Evolutionary conservation across 1,140 invertebrate species (phyloP), one percentile per base, ranked within the genome.

Genomic region (Conus ventricosus): DNA sequence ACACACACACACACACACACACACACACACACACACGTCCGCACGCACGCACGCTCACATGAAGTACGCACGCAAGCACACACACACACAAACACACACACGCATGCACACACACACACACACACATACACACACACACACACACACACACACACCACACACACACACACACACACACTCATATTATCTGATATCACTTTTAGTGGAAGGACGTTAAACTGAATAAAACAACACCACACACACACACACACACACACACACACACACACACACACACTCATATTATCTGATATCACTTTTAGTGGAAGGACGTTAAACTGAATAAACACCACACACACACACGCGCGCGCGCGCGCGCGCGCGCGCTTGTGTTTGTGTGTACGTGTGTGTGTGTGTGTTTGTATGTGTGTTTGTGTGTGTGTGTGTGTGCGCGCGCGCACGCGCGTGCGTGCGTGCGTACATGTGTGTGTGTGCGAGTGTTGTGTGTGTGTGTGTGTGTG

Each of bases 1-100:
- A 75, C 71, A 75, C 71, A 75, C 71, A 75, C 71, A 75, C 71
- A 75, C 71, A 75, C 71, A 75, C 71, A 75, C 71, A 75, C 71
- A 7, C 6, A 4, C 20, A 7, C 6, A 4, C 71, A 7, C 13
- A 20, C 71, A 0, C n/a, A 75, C 71, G 20, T 5, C 7, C 67
- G 23, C 71, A 75, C 71, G 23, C 71, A 75, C 71, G 20, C 71
- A 75, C 71, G 23, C 20, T 17, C 71, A 75, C 71, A 75, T 20
- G 39, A 75, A 11, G 23, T 20, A 25, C 71, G 23, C 71, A 75
- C 71, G 23, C 13, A 75, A 7, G 7, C 71, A 75, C 67, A 75
- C 67, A 75, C 67, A 25, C 67, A 75, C 67, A 75, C 7, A 75
- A 6, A 75, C 67, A 75, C 20, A 75, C 71, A 75, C 71, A 75